These are phyloP conservation scores for Strix uralensis DNA, from an alignment of 2,113 vertebrate genomes.

Conservation along the genomic window DNA sequence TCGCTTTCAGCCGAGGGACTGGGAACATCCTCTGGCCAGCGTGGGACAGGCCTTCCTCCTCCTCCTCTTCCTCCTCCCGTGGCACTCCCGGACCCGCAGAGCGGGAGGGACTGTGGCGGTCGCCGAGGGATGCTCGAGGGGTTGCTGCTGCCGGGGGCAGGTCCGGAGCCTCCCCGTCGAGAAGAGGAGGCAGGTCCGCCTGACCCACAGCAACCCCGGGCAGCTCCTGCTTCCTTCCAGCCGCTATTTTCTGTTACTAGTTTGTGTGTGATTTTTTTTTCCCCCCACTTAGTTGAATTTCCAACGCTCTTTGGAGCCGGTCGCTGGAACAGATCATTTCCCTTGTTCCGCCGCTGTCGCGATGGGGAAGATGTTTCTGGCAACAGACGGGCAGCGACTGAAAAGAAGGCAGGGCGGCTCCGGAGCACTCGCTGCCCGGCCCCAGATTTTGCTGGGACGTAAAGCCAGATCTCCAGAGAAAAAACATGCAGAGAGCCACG, in stretches of 20 bases:
- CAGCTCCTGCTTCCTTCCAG: neutral
- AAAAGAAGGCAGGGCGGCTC: neutral
- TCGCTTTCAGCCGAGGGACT: neutral
- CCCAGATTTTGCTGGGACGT: neutral
- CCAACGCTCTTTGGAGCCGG: too few species aligned
- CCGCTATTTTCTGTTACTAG: neutral
- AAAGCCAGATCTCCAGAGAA: neutral
- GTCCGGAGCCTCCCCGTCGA: neutral
- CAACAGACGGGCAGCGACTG: neutral
- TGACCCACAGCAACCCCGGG: neutral
- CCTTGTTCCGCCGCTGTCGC: neutral
- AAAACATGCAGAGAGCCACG: accelerated
- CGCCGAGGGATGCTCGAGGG: neutral
- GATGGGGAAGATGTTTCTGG: neutral
- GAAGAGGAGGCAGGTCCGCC: neutral
- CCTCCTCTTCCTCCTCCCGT: neutral
- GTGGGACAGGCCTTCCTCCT: neutral
- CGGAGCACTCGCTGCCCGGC: neutral
- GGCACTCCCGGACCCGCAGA: neutral
- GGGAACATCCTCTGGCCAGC: neutral
- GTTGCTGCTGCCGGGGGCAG: neutral
- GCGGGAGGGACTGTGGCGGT: neutral
- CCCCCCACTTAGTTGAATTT: accelerated
- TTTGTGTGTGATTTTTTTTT: neutral
- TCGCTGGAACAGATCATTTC: neutral